Conservation (phyloP, 1,140 invertebrate species). For the Caenorhabditis briggsae region DNA sequence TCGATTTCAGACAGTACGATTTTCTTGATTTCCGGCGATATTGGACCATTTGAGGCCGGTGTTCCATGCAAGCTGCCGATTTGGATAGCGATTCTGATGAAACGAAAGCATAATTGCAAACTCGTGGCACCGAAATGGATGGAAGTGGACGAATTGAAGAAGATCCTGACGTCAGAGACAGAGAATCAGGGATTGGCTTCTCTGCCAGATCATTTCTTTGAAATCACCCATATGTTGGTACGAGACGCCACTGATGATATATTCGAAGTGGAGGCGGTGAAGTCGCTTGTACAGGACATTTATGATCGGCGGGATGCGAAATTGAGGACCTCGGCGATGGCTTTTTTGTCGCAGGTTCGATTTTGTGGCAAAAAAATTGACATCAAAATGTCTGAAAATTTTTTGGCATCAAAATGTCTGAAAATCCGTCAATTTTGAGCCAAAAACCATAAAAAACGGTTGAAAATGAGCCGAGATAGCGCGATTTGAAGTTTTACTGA, state of each 20-base stretch:
- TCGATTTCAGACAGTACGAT: slow-evolving; percentile 9
- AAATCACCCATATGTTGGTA: slow-evolving; percentile 54
- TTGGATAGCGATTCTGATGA: slow-evolving; percentile 42
- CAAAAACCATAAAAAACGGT: too few species aligned
- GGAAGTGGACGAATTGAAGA: slow-evolving; percentile 40
- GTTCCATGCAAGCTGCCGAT: slow-evolving; percentile 25
- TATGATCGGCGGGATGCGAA: slow-evolving; percentile 26
- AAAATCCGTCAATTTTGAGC: too few species aligned
- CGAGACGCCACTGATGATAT: slow-evolving; percentile 55
- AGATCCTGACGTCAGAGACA: slow-evolving; percentile 18
- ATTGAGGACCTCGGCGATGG: slow-evolving; percentile 14
- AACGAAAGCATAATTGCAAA: slow-evolving; percentile 50
- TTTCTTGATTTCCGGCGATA: slow-evolving; percentile 51
- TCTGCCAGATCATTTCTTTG: slow-evolving; percentile 53
- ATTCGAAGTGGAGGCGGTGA: slow-evolving; percentile 34
- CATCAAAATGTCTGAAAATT: too few species aligned
- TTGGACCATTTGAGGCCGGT: slow-evolving; percentile 58
- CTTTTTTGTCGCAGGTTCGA: slow-evolving; percentile 2
- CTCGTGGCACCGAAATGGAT: slow-evolving; percentile 54
- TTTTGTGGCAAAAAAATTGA: too few species aligned
- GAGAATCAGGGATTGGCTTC: slow-evolving; percentile 18
- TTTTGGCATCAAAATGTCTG: too few species aligned
- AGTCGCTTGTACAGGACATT: slow-evolving; percentile 31
- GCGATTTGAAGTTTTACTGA: too few species aligned
- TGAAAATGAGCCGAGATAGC: too few species aligned